phyloP scores from a whole-genome alignment of 2,888 invertebrate genomes.

The Ctena decussata region DNA sequence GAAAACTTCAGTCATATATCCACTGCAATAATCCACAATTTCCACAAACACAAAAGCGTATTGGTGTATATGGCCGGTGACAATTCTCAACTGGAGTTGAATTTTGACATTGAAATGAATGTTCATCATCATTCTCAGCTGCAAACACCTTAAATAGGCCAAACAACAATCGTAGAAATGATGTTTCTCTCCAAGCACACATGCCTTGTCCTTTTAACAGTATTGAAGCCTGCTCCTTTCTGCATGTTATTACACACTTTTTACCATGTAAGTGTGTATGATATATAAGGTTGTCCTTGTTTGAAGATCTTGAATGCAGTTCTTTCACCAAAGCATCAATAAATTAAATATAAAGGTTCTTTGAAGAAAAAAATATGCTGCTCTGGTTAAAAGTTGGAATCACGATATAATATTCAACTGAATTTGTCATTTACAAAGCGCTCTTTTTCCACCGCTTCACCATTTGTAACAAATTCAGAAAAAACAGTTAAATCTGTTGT shows the following conservation, averaged over 20 bases:
- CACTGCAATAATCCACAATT: not conserved
- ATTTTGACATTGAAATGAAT: not conserved
- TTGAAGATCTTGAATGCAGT: not conserved
- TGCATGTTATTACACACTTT: not conserved
- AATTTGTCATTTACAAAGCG: not conserved
- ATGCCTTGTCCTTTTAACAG: not conserved
- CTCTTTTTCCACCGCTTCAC: not conserved
- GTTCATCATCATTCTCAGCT: not conserved
- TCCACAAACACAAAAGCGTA: not conserved
- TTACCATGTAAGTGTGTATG: not conserved
- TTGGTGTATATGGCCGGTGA: not conserved
- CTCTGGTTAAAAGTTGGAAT: not conserved
- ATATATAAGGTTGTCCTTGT: not conserved
- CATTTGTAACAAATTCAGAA: not conserved
- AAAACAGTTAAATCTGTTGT: not conserved
- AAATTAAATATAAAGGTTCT: not conserved
- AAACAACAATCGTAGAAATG: not conserved
- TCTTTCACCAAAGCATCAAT: not conserved
- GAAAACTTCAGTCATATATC: not conserved
- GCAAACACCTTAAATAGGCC: not conserved
- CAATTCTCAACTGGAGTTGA: not conserved
- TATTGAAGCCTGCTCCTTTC: not conserved
- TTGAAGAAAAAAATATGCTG: not conserved
- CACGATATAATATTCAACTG: not conserved
- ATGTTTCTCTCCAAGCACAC: not conserved